These are phyloP conservation scores for Murina feae DNA, from an alignment of 2,113 vertebrate species.

Conservation along the genomic window DNA sequence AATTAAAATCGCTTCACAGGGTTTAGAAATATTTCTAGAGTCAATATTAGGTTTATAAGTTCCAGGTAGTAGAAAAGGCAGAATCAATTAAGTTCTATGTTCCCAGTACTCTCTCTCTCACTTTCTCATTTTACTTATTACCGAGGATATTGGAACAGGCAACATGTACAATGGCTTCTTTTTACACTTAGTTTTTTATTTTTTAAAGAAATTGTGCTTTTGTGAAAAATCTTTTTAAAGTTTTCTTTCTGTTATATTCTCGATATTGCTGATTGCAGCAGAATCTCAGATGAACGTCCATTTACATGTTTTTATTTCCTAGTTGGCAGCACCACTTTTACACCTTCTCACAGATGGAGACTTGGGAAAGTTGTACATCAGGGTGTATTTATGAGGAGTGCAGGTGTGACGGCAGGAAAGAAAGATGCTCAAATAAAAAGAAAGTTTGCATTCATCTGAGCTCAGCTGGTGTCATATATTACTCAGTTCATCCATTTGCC, in stretches of 20 bases:
- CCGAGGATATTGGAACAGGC: not conserved
- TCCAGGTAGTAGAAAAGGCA: not conserved
- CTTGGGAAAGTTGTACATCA: not conserved
- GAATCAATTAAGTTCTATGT: not conserved
- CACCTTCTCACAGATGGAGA: not conserved
- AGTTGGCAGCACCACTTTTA: not conserved
- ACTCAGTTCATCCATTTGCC: not conserved
- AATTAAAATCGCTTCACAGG: not conserved
- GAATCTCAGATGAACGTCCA: not conserved
- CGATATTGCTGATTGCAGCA: not conserved
- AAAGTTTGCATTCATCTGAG: not conserved
- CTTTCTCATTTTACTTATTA: not conserved
- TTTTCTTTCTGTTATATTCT: not conserved
- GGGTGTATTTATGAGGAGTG: not conserved
- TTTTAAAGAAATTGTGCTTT: not conserved
- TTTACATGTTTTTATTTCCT: slow-evolving; percentile 30
- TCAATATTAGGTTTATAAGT: slow-evolving; percentile 35
- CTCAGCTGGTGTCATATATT: not conserved
- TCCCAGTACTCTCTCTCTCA: not conserved
- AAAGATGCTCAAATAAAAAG: not conserved
- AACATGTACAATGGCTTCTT: not conserved
- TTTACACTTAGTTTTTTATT: not conserved
- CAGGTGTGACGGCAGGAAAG: not conserved
- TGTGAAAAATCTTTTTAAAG: not conserved
- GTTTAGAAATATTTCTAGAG: slow-evolving; percentile 34